phyloP scores from a whole-genome alignment of 2,797 vertebrate genomes.

The Ataeniobius toweri region DNA sequence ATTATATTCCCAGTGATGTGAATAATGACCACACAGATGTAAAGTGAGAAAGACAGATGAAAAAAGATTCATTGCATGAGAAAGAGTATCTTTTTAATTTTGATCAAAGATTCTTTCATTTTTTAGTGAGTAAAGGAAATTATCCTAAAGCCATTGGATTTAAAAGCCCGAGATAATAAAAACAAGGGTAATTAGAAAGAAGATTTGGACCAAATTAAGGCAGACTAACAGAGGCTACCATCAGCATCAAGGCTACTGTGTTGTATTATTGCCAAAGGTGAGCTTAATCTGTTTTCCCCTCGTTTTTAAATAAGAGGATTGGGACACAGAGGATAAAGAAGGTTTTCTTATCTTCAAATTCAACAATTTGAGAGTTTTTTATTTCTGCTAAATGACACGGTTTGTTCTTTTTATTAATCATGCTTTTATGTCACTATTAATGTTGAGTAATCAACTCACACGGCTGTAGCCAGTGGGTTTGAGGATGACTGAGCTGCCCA shows the following conservation, averaged over 20 bases:
- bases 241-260: conserved; percentile 56
- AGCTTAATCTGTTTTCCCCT: conserved; percentile 35
- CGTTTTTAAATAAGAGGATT: conserved; percentile 54
- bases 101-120: conserved; percentile 61
- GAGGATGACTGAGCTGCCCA: conserved; percentile 29
- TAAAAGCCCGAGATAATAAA: conserved; percentile 55
- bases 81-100: conserved; percentile 46
- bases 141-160: conserved; percentile 64
- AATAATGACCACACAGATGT: conserved; percentile 37
- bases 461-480: conserved; percentile 17
- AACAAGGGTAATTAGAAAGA: conserved; percentile 65
- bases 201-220: conserved; percentile 62
- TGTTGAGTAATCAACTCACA: conserved; percentile 12
- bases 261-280: conserved; percentile 49
- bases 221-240: conserved; percentile 40
- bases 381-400: conserved; percentile 32
- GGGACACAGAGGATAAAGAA: conserved; percentile 33
- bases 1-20: conserved; percentile 46
- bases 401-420: conserved; percentile 17
- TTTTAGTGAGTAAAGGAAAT: conserved; percentile 60
- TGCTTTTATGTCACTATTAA: conserved; percentile 20
- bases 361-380: conserved; percentile 38
- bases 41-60: conserved; percentile 52
- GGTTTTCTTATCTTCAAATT: conserved; percentile 35
- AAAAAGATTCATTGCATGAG: conserved; percentile 54